Percentiles rank a stretch among this genome's conserved stretches.
These are phyloP conservation scores for Cerceris rybyensis DNA, from an alignment of 2,888 invertebrate genomes.

Conservation along the genomic window DNA sequence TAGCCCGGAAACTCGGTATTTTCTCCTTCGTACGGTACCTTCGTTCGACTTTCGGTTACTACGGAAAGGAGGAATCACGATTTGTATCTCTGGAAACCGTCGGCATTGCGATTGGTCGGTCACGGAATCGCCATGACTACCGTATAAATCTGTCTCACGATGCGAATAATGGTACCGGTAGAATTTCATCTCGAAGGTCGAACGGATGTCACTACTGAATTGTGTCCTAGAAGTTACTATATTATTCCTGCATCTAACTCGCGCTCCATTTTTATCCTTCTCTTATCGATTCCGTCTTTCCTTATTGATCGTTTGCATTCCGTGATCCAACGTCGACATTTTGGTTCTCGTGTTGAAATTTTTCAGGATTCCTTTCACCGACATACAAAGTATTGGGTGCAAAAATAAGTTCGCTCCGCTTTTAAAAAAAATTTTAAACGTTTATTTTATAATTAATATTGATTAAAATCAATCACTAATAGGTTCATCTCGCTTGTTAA, in stretches of 20 bases:
- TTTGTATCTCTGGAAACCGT: conserved; percentile 52
- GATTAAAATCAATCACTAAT: too few relatives aligned
- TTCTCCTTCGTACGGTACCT: conserved; percentile 39
- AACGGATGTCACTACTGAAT: conserved; percentile 29
- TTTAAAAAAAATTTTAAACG: too few relatives aligned
- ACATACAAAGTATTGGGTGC: too few relatives aligned
- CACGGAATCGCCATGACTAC: conserved; percentile 47
- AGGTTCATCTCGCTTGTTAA: too few relatives aligned
- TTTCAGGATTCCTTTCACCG: too few relatives aligned
- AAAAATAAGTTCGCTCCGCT: too few relatives aligned
- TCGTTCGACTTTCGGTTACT: conserved; percentile 36
- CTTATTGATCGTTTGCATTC: not conserved
- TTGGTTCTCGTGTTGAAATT: not conserved
- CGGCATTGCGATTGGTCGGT: conserved; percentile 41
- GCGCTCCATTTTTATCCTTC: not conserved
- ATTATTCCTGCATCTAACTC: conserved; percentile 22
- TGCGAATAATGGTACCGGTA: conserved; percentile 44
- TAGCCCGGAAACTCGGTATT: conserved; percentile 47
- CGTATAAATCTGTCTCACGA: conserved; percentile 55
- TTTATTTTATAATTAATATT: too few relatives aligned
- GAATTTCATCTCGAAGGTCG: conserved; percentile 47
- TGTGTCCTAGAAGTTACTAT: conserved; percentile 23
- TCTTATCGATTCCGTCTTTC: not conserved
- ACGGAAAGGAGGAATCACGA: conserved; percentile 61
- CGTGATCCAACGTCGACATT: conserved; percentile 4